A percentile compares a stretch with the other conserved stretches of the same genome.
Evolutionary conservation across 2,888 invertebrate genomes (phyloP).

Genomic region (Rhogogaster chlorosoma): DNA sequence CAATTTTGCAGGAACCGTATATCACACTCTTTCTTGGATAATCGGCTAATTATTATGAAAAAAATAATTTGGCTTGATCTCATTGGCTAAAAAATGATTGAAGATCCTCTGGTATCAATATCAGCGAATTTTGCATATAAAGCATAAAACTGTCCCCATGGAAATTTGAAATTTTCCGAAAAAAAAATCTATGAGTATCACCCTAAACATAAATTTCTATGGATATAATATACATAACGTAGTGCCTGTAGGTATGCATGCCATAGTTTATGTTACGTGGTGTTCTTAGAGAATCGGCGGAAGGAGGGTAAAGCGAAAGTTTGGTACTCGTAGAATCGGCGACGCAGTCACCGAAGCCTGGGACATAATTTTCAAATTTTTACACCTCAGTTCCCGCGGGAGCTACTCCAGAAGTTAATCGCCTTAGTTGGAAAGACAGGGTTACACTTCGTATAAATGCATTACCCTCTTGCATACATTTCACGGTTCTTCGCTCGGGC

Average conservation of each 20-base stretch:
- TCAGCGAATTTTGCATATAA: not conserved
- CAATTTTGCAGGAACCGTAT: not conserved
- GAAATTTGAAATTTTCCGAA: not conserved
- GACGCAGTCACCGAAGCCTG: not conserved
- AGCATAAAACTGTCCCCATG: not conserved
- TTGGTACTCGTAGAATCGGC: slow-evolving; percentile 6
- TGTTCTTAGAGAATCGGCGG: not conserved
- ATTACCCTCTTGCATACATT: slow-evolving; percentile 75
- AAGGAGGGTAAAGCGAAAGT: slow-evolving; percentile 10
- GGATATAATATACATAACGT: not conserved
- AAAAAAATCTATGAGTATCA: not conserved
- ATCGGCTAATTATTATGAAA: not conserved
- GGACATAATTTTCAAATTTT: slow-evolving; percentile 46
- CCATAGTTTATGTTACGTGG: not conserved
- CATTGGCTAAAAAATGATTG: not conserved
- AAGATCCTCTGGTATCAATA: not conserved
- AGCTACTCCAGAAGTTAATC: slow-evolving; percentile 44
- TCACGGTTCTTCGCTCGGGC: slow-evolving; percentile 67
- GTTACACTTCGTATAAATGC: slow-evolving; percentile 76
- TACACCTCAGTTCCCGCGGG: slow-evolving; percentile 44
- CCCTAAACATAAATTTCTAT: not conserved
- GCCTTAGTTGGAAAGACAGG: slow-evolving; percentile 45
- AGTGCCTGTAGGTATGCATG: not conserved
- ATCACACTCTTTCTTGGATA: not conserved
- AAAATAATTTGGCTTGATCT: not conserved